Evolutionary conservation across 2,113 vertebrate genomes (phyloP).

Genomic region (Carlito syrichta): DNA sequence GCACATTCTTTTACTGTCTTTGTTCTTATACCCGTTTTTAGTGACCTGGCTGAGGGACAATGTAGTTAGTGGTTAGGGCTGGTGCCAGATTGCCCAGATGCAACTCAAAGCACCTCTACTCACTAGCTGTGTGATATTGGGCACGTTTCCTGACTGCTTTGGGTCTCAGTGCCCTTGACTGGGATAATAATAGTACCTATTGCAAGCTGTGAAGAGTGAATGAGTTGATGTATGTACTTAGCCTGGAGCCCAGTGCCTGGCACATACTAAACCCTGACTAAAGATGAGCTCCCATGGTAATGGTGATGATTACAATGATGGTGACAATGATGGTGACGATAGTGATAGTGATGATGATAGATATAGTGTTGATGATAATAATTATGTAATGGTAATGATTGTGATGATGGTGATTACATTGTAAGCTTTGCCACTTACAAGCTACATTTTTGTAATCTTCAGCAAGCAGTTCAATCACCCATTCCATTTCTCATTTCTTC

Average conservation of each 20-base stretch:
- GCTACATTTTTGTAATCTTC: neutral
- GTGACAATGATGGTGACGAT: neutral
- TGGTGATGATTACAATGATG: neutral
- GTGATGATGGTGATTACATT: too few relatives aligned
- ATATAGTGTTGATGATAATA: neutral
- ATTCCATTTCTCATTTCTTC: neutral
- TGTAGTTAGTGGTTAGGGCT: neutral
- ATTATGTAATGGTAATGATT: too few relatives aligned
- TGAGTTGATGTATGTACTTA: neutral
- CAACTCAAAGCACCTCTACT: neutral
- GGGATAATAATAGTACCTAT: neutral
- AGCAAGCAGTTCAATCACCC: neutral
- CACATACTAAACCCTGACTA: neutral
- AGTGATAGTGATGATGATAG: neutral
- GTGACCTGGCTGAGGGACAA: neutral
- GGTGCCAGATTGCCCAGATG: neutral
- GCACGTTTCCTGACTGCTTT: neutral
- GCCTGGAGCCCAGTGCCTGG: neutral
- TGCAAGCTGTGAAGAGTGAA: neutral
- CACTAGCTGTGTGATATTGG: neutral
- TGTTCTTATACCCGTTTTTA: neutral
- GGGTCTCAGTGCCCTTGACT: neutral
- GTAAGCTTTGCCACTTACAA: neutral
- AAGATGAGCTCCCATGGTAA: neutral
- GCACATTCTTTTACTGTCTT: too few relatives aligned